Evolutionary conservation across 2,113 vertebrate species (phyloP), one percentile per base, ranked within the genome.

Genomic region (Laterallus jamaicensis): DNA sequence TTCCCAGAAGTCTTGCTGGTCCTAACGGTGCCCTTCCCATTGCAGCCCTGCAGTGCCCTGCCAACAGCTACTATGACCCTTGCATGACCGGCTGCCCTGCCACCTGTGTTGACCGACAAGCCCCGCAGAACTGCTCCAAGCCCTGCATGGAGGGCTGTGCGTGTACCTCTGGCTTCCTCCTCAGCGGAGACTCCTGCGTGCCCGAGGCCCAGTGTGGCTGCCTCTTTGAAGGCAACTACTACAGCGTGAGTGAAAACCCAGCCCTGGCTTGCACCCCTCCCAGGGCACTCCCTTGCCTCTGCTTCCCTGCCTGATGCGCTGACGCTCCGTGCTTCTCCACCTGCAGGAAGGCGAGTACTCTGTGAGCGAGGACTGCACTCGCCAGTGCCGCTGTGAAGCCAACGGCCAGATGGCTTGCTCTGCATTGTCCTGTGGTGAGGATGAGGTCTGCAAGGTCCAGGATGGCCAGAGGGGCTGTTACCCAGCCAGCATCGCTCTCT

Each of bases 371-470:
- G 94, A 98, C 70, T 99, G 98, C 92, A 84, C 78, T 40, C 92
- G 82, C n/a, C 83, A 9, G 76, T 99, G 99, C 87, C 91, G 26
- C 9, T 99, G 99, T 82, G 75, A 91, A 93, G 98, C 96, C 66
- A 90, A 95, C 1, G 93, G 97, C 75, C 82, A 59, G 9, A 55
- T 98, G 60, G 44, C 47, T 26, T 99, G 99, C 89, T 94, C 49
- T 17, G 5, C 76, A 1, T 80, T 96, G 37, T 94, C 96, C 42
- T 99, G 99, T 62, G 56, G 67, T 9, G 68, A 93, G 26, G 86
- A 94, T 10, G 96, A 99, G 62, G 92, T 98, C 40, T 99, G 99
- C 95, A 98, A 98, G 82, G 93, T 98, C 86, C 95, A 97, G 76
- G 77, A 98, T 0, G 98, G 98, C 22, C 84, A 97, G 64, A 96